Evolutionary conservation across 1,140 invertebrate species (phyloP), one percentile per base, ranked within the genome.

Genomic region (Drosophila rufa): DNA sequence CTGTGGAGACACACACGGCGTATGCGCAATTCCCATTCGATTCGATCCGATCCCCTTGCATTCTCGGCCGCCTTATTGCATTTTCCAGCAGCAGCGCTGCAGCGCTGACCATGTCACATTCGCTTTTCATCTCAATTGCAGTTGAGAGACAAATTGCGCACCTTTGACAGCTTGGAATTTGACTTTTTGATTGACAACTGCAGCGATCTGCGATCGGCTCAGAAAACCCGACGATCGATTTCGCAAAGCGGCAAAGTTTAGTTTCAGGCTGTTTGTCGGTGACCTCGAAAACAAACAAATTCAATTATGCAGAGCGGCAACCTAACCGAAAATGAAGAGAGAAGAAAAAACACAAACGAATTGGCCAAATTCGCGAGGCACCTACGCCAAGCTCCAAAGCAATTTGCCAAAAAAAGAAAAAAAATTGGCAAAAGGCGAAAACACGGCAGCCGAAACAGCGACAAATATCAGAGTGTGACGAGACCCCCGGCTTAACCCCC

Each of bases 391-490:
- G 69, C 46, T 62, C 14, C 45, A 56, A 79, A 76, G 74, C 79
- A 71, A 86, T 80, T 76, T 84, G 83, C 77, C 79, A 79, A 82
- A 65, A 56, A 45, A 6, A 30, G 27, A 45, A 67, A 12, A 61
- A 65, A 61, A 43, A 25, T 43, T 19, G 53, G 48, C 45, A 58
- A 71, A 61, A 50, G 43, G 45, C 50, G 9, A 58, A 71, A 71
- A 70, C 48, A 70, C 48, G 66, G 66, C 69, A 70, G 58, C 76
- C 51, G 17, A 42, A 56, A 67, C 60, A 89, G 80, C 78, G 84
- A 90, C 84, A 89, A 89, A 90, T 90, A 90, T 90, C 84, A 89
- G 70, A 90, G 81, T 85, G 85, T 89, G 80, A 89, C 85, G 83
- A 67, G 71, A 33, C 30, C 57, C 38, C 19, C 27, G 64, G 17